Conservation (phyloP, 2,888 invertebrate species). For the Mycogona germanica region DNA sequence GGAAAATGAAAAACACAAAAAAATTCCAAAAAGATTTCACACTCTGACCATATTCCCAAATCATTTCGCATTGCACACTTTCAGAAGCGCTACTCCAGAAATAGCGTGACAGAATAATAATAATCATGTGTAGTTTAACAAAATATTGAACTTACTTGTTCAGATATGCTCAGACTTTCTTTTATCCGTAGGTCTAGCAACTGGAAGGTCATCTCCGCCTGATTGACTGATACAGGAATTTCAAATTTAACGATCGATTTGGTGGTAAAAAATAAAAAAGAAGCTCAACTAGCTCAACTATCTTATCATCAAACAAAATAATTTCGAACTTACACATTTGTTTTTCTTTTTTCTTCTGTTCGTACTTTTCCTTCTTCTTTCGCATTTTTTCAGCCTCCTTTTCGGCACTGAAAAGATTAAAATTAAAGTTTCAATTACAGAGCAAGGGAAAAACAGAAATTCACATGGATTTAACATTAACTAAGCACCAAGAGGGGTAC, state of each 20-base stretch:
- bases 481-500: no score
- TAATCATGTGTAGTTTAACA: not conserved
- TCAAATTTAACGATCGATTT: not conserved
- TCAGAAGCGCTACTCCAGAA: not conserved
- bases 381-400: constrained; percentile 20
- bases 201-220: constrained; percentile 12
- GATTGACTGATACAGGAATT: constrained; percentile 8
- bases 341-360: constrained; percentile 19
- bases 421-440: not conserved
- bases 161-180: constrained; percentile 15
- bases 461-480: no score
- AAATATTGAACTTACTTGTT: constrained; percentile 19
- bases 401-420: constrained; percentile 15
- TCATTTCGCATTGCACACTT: not conserved
- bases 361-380: constrained; percentile 20
- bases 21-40: not conserved
- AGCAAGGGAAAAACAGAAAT: no score
- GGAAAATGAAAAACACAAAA: constrained; percentile 6
- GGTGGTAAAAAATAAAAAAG: no score
- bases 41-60: not conserved
- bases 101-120: not conserved
- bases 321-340: constrained; percentile 8
- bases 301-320: no score
- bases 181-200: constrained; percentile 14
- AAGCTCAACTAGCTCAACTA: no score